Conservation (phyloP, 2,888 invertebrate species). For the Cancer borealis region DNA sequence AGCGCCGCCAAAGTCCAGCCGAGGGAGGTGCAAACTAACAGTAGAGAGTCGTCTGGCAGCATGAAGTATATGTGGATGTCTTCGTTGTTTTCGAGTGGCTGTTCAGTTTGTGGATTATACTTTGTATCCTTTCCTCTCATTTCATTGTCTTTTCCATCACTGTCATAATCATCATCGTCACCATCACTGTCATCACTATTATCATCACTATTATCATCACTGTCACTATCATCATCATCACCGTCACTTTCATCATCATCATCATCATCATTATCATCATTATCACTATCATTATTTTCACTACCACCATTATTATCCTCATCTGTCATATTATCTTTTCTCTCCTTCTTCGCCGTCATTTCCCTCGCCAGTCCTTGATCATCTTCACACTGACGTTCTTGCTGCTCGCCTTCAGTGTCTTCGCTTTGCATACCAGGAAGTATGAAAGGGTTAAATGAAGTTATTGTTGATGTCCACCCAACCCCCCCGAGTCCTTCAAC, state of each 20-base stretch:
- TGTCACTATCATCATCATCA: not conserved
- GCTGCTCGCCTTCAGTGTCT: not conserved
- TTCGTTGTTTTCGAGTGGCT: not conserved
- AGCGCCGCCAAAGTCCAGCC: conserved; percentile 52
- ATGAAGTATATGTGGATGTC: conserved; percentile 69
- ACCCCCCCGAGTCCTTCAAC: not conserved
- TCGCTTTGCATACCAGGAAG: not conserved
- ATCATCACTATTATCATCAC: not conserved
- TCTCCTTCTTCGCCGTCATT: not conserved
- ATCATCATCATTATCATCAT: not conserved
- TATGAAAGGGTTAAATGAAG: not conserved
- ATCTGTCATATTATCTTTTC: not conserved
- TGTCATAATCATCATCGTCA: not conserved
- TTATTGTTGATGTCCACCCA: not conserved
- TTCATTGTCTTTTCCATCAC: not conserved
- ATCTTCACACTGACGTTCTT: not conserved
- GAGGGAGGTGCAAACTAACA: conserved; percentile 51
- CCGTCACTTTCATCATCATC: not conserved
- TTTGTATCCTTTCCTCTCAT: not conserved
- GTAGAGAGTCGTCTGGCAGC: conserved; percentile 61
- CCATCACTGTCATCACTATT: not conserved
- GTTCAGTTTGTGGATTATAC: not conserved
- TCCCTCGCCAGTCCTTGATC: not conserved
- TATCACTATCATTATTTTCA: not conserved
- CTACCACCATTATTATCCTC: not conserved